Base-by-base conservation (phyloP, 2,888 invertebrate species). In the Acanthosepion esculentum region DNA sequence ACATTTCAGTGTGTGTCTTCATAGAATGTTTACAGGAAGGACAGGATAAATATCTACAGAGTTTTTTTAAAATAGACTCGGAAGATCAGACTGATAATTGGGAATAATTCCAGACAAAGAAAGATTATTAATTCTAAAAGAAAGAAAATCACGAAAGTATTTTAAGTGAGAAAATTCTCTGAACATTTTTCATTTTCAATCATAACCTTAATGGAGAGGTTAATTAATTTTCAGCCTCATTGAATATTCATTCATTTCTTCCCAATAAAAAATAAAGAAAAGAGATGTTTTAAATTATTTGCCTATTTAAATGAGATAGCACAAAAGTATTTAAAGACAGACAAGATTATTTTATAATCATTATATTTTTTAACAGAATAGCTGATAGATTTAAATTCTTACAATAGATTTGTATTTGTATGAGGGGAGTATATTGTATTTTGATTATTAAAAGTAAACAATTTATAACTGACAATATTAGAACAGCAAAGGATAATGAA, bases 221-320 rank as follows among this genome's bases (percentile, higher is more conserved):
- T 23, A 59, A 59, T 59, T 59, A 23, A 23, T 59, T 59, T 33
- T 91, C 33, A 91, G 18, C n/a, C 91, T 41, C 91, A 41, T 18
- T 91, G 33, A 91, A 91, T 20, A 91, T 91, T 91, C 91, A 91
- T 91, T 91, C 15, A 91, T 48, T 91, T 91, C 91, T 91, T 41
- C 48, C 18, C n/a, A 20, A 6, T 59, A 59, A 59, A 26, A 59
- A 59, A 59, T 59, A 59, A 91, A 91, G 33, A 48, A 91, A n/a
- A 23, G 6, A 59, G 7, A 23, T 23, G 23, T 23, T 23, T 59
- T 20, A 23, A 59, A 23, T 59, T 59, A 59, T 59, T 59, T 59
- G 20, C 20, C 20, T 23, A 59, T 59, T 59, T 7, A 59, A 59
- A 6, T 6, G 20, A 59, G 20, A 59, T 59, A 50, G 50, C 50